Conservation (phyloP, 2,888 invertebrate genomes). For the Beris chalybata region DNA sequence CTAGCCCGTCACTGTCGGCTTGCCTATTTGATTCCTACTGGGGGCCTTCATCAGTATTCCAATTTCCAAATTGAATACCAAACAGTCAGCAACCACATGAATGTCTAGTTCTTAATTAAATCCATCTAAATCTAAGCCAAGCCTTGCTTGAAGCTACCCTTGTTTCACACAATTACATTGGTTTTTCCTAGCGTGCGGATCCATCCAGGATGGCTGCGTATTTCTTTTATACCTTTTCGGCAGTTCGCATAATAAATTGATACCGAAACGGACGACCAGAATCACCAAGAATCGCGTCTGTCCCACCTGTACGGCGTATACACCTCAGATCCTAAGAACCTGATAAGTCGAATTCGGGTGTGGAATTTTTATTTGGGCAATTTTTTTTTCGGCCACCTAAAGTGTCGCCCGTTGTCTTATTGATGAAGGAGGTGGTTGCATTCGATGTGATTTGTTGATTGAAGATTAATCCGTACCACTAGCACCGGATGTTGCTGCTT, state of each 20-base stretch:
- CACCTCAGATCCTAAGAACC: slow-evolving; percentile 38
- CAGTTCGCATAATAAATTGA: slow-evolving; percentile 7
- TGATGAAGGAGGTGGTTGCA: not conserved
- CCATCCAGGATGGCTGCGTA: not conserved
- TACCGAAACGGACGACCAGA: not conserved
- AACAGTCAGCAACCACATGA: too few species aligned
- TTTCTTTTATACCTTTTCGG: not conserved
- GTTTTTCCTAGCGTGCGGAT: too few species aligned
- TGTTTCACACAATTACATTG: too few species aligned
- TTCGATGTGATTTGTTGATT: slow-evolving; percentile 13
- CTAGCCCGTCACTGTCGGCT: too few species aligned
- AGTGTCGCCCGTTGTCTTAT: slow-evolving; percentile 34
- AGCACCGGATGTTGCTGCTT: slow-evolving; percentile 18
- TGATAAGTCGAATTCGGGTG: slow-evolving; percentile 42
- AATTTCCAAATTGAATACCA: too few species aligned
- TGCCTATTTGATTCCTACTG: too few species aligned
- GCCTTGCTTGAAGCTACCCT: too few species aligned
- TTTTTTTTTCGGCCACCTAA: slow-evolving; percentile 42
- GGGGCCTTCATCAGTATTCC: too few species aligned
- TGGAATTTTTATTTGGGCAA: slow-evolving; percentile 43
- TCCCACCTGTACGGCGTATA: slow-evolving; percentile 5
- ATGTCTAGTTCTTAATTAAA: too few species aligned
- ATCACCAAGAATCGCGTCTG: slow-evolving; percentile 4
- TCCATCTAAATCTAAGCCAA: too few species aligned
- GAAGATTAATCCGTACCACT: slow-evolving; percentile 4